phyloP scores from a whole-genome alignment of 1,140 invertebrate species.

The Drosophila pachea region DNA sequence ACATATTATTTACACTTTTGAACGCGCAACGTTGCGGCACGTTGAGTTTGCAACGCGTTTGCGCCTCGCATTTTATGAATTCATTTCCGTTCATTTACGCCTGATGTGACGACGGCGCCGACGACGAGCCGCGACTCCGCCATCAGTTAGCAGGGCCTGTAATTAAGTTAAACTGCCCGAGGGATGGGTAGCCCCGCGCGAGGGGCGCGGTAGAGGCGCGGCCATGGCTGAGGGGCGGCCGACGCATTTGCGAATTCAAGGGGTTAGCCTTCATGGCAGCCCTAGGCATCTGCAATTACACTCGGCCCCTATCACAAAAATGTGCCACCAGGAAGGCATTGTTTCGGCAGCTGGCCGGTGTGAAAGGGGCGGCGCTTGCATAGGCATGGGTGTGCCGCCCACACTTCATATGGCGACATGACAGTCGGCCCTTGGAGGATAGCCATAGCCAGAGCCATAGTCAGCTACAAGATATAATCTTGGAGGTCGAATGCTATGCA shows the following conservation, averaged over 20 bases:
- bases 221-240: conserved; percentile 19
- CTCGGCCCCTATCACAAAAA: not conserved
- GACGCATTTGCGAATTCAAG: conserved; percentile 8
- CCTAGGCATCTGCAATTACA: conserved; percentile 6
- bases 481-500: not conserved
- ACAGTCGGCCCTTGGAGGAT: too few relatives aligned
- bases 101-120: conserved; percentile 57
- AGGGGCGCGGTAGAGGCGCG: not conserved
- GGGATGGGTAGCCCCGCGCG: too few relatives aligned
- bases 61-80: conserved; percentile 70
- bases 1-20: conserved; percentile 76
- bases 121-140: conserved; percentile 9
- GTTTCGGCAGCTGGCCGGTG: not conserved
- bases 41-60: conserved; percentile 59
- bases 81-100: conserved; percentile 76
- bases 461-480: too few relatives aligned
- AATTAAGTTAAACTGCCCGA: conserved; percentile 72
- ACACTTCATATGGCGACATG: too few relatives aligned
- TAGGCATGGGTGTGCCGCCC: too few relatives aligned
- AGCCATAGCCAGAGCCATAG: too few relatives aligned
- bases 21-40: conserved; percentile 72
- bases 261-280: conserved; percentile 3
- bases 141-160: conserved; percentile 56
- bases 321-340: conserved; percentile 10
- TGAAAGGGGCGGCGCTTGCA: not conserved